phyloP scores from a whole-genome alignment of 2,113 vertebrate genomes.

The Anarhynchus alexandrinus region DNA sequence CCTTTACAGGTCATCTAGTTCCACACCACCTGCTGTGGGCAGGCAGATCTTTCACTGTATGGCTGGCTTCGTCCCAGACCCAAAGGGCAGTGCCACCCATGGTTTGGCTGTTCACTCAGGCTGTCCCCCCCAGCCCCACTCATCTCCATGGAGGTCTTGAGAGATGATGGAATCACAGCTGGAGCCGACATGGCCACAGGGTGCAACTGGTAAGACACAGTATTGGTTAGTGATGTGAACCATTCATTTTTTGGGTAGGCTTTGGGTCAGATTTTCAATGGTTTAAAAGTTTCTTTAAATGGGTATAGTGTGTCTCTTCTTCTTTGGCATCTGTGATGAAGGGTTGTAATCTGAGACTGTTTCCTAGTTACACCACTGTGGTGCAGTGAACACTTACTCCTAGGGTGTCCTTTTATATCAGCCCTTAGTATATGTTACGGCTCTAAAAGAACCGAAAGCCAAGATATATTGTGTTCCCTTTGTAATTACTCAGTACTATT shows the following conservation, averaged over 20 bases:
- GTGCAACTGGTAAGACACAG: not conserved
- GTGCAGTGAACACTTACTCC: conserved; percentile 18
- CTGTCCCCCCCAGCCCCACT: not conserved
- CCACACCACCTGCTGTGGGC: accelerated
- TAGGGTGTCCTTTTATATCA: conserved; percentile 46
- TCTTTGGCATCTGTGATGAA: conserved; percentile 50
- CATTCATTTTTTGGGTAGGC: not conserved
- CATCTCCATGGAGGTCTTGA: not conserved
- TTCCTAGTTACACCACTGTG: conserved; percentile 23
- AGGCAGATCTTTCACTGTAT: not conserved
- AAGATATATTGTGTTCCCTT: not conserved
- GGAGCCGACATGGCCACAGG: not conserved
- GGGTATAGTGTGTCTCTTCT: not conserved
- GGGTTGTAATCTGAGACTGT: not conserved
- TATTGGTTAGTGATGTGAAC: not conserved
- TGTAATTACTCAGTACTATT: conserved; percentile 60
- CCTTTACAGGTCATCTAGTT: not conserved
- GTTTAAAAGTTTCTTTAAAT: conserved; percentile 37
- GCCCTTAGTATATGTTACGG: conserved; percentile 5
- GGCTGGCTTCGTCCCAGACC: accelerated
- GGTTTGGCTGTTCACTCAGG: accelerated
- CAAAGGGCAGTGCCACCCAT: not conserved
- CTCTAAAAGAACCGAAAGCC: conserved; percentile 45
- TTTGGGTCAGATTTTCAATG: conserved; percentile 4
- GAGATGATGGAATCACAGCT: not conserved